Percentiles rank a stretch among this genome's conserved stretches.
Conservation (phyloP, 2,113 vertebrate genomes). For the Ariopsis seemanni region DNA sequence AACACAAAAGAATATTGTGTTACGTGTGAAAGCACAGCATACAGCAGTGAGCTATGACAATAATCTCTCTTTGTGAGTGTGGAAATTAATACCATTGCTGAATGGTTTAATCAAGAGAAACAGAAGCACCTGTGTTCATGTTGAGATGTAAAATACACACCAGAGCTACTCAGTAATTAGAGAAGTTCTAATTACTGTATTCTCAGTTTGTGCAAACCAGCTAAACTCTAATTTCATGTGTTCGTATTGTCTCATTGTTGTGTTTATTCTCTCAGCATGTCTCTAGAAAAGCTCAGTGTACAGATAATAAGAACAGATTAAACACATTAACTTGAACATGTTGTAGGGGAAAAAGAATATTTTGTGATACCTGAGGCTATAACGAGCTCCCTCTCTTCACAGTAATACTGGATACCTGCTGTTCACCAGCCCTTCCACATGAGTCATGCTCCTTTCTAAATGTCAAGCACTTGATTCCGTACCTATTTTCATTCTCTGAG, state of each 20-base stretch:
- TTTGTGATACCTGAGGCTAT: not conserved
- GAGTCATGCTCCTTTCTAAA: not conserved
- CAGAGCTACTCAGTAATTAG: not conserved
- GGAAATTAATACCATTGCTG: not conserved
- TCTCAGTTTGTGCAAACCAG: not conserved
- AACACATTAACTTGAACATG: not conserved
- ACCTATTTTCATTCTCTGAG: conserved; percentile 2
- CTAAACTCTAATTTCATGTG: conserved; percentile 43
- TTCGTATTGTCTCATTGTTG: conserved; percentile 37
- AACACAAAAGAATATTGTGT: not conserved
- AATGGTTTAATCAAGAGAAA: not conserved
- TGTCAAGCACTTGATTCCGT: not conserved
- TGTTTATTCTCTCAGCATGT: conserved; percentile 24
- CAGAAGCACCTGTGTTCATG: not conserved
- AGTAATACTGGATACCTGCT: not conserved
- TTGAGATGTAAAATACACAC: not conserved
- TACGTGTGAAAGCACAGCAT: not conserved
- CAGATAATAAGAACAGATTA: not conserved
- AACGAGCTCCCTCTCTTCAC: not conserved
- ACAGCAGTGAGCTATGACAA: not conserved
- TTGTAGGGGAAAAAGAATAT: not conserved
- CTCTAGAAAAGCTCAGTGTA: conserved; percentile 5
- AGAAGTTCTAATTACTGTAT: not conserved
- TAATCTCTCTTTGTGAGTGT: not conserved
- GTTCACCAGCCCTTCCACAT: not conserved